These are phyloP conservation scores for Synodontis membranacea DNA, from an alignment of 2,113 vertebrate species.

Conservation along the genomic window DNA sequence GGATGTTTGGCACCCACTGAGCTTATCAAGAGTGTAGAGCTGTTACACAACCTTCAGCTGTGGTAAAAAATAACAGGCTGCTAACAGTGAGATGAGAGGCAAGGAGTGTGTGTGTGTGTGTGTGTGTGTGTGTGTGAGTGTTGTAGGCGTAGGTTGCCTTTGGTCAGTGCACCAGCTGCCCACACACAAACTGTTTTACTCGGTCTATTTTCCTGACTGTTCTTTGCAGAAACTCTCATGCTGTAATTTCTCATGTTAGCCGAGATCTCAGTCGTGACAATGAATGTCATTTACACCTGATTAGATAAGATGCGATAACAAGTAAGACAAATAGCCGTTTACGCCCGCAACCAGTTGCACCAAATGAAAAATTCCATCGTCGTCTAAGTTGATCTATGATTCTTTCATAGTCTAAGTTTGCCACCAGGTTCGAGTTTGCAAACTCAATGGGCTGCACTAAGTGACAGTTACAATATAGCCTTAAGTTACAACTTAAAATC, in stretches of 20 bases:
- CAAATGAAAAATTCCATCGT: background rate
- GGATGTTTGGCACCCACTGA: conserved; percentile 56
- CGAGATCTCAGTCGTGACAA: background rate
- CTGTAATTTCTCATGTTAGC: background rate
- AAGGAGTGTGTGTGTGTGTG: conserved; percentile 31
- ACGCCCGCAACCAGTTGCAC: background rate
- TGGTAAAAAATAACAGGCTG: conserved; percentile 47
- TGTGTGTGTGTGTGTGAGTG: background rate
- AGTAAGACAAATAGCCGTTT: background rate
- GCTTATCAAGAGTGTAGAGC: conserved; percentile 57
- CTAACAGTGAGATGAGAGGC: conserved; percentile 38
- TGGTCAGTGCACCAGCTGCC: conserved; percentile 41
- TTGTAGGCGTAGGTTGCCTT: conserved; percentile 33
- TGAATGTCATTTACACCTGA: background rate
- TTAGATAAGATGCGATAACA: background rate
- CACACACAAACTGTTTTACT: conserved; percentile 43
- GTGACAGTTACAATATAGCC: background rate
- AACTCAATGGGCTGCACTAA: background rate
- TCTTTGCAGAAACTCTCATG: background rate
- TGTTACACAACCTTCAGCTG: conserved; percentile 67
- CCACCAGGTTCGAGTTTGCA: background rate
- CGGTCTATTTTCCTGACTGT: background rate
- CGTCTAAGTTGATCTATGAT: too few species aligned
- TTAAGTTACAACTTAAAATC: background rate
- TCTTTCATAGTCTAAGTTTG: background rate